Evolutionary conservation across 1,140 invertebrate genomes (phyloP), one percentile per base, ranked within the genome.

Genomic region (Drosophila watanabei): DNA sequence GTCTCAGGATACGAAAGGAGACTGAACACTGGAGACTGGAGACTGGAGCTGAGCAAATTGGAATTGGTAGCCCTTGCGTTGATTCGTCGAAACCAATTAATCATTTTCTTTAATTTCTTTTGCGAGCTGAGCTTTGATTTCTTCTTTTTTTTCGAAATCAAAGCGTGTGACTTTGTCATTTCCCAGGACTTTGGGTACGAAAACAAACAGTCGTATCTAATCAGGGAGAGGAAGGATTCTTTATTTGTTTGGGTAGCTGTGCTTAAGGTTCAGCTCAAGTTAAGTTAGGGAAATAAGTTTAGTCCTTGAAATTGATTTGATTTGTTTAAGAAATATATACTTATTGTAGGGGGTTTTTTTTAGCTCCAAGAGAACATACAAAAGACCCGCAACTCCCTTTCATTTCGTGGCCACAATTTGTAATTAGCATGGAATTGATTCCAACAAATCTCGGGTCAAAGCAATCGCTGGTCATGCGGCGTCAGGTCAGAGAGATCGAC

Each of bases 71-170:
- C 65, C 61, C 41, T 63, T 65, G 60, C 66, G 59, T 80, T 63
- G 69, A 82, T 86, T 86, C 83, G 69, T 64, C 48, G 70, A 87
- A 86, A 70, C 65, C 69, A 73, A 86, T 87, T 86, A 79, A 86
- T 86, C 75, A 85, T 79, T 80, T 68, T 69, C 70, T 84, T 82
- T 76, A 70, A 71, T 72, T 80, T 63, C 24, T 72, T 48, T 71
- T 64, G 24, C 33, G 33, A 39, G 28, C 20, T 33, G 20, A n/a
- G 16, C 18, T 61, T 46, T n/a, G 24, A 39, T 46, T n/a, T n/a
- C 33, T 28, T 18, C 33, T 11, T 57, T 56, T 76, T 49, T 77
- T 59, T 45, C 43, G 64, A 79, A 79, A 78, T 68, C 76, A 79
- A 78, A 79, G 73, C 75, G 73, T 76, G 73, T 66, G 75, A 79